phyloP scores from a whole-genome alignment of 2,888 invertebrate species.

The Lepidonotus clava region DNA sequence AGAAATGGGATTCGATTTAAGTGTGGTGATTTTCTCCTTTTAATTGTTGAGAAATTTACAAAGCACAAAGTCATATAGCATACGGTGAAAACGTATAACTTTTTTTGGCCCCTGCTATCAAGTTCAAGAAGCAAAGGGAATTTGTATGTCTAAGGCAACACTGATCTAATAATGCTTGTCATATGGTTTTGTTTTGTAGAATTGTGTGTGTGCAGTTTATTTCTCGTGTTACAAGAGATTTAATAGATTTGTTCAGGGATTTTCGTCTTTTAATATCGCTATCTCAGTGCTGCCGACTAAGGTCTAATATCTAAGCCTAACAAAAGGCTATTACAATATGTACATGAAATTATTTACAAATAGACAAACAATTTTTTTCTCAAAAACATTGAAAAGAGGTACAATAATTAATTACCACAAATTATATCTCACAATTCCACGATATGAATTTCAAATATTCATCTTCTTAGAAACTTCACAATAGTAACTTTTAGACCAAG shows the following conservation, averaged over 20 bases:
- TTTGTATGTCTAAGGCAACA: slow-evolving; percentile 42
- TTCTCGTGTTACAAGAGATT: background rate
- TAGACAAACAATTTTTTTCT: background rate
- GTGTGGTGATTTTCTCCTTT: no score
- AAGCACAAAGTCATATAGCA: background rate
- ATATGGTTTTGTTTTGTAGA: background rate
- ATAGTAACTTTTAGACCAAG: background rate
- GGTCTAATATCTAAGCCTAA: slow-evolving; percentile 2
- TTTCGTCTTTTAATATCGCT: slow-evolving; percentile 18
- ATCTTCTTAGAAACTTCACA: background rate
- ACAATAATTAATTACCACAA: slow-evolving; percentile 37
- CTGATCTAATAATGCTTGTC: background rate
- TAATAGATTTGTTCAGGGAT: slow-evolving; percentile 30
- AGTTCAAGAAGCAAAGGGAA: background rate
- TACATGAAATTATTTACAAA: slow-evolving; percentile 45
- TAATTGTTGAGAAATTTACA: no score
- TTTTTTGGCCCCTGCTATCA: background rate
- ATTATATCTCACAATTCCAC: slow-evolving; percentile 7
- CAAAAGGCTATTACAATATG: slow-evolving; percentile 17
- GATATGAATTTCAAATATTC: background rate
- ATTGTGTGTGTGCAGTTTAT: background rate
- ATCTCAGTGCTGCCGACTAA: slow-evolving; percentile 42
- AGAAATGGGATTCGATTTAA: no score
- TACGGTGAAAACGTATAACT: background rate
- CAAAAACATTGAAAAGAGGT: slow-evolving; percentile 8